A percentile compares a stretch with the other conserved stretches of the same genome.
Evolutionary conservation across 92 coral and sea anemone genomes (phyloP).

Genomic region (Meandrina meandrites): DNA sequence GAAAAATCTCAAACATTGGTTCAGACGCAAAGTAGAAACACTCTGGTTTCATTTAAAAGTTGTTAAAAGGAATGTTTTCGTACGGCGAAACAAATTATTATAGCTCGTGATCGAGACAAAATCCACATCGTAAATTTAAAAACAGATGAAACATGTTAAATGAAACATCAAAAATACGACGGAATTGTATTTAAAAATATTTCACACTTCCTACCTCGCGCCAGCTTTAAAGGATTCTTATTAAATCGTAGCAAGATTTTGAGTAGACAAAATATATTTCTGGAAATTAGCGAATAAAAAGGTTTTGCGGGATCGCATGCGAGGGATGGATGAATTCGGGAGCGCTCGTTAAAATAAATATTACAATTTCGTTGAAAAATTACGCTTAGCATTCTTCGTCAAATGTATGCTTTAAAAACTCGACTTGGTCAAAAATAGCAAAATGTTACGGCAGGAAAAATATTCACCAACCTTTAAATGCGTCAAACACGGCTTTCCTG

Average conservation of each 20-base stretch:
- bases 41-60: neutral
- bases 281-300: neutral
- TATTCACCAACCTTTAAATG: constrained; percentile 59
- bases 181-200: neutral
- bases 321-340: neutral
- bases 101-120: neutral
- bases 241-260: neutral
- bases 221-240: neutral
- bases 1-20: neutral
- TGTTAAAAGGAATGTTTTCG: neutral
- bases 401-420: neutral
- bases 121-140: constrained; percentile 21
- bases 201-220: neutral
- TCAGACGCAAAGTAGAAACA: neutral
- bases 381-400: neutral
- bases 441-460: neutral
- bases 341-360: neutral
- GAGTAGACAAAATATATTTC: neutral
- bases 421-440: neutral
- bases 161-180: constrained; percentile 1
- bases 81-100: neutral
- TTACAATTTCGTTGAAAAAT: neutral
- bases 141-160: neutral
- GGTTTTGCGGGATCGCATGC: neutral
- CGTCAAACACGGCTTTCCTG: constrained; percentile 15